Evolutionary conservation across 2,113 vertebrate genomes (phyloP).

Genomic region (Chroicocephalus ridibundus): DNA sequence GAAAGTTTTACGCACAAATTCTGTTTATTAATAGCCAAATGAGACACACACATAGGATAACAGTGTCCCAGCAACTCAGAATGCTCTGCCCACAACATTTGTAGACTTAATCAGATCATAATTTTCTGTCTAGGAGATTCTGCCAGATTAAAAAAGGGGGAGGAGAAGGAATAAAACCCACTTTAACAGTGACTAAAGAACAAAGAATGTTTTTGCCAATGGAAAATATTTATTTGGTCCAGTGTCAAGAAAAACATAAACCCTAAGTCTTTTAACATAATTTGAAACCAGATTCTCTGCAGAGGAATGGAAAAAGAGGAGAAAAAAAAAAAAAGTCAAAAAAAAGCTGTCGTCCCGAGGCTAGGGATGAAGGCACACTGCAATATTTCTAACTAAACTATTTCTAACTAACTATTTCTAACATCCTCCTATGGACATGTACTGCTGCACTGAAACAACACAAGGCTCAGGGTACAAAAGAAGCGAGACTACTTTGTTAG

Average conservation of each 20-base stretch:
- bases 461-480: background rate
- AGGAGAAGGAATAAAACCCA: background rate
- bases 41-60: background rate
- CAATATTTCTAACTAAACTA: background rate
- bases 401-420: constrained; percentile 4
- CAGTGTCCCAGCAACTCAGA: background rate
- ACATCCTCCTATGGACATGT: background rate
- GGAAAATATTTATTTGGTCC: constrained; percentile 1
- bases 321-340: too few relatives aligned
- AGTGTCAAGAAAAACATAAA: background rate
- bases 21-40: background rate
- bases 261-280: background rate
- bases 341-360: background rate
- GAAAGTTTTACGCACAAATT: background rate
- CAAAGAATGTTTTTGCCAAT: background rate
- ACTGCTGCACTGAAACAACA: background rate
- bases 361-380: background rate
- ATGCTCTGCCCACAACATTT: background rate
- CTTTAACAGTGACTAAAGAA: background rate
- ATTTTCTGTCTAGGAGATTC: background rate
- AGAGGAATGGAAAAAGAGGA: background rate
- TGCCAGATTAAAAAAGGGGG: background rate
- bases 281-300: background rate
- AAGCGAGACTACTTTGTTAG: background rate
- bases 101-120: background rate